Evolutionary conservation across 1,140 invertebrate species (phyloP).

Genomic region (Orussus abietinus): DNA sequence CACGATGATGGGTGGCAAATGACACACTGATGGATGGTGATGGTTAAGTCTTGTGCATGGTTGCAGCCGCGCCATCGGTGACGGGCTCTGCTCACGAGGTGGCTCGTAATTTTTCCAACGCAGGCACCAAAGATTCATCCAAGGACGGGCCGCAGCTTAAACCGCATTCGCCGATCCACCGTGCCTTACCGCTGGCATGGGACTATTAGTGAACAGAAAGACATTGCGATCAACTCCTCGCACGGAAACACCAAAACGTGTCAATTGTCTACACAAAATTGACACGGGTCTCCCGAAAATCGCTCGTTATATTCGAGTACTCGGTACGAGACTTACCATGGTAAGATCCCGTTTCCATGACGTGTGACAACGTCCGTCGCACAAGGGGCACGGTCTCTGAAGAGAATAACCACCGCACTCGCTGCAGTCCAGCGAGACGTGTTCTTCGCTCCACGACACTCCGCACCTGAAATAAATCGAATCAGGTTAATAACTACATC

Average conservation of each 20-base stretch:
- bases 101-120: slow-evolving; percentile 46
- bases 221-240: no score
- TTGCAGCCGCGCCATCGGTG: slow-evolving; percentile 23
- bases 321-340: slow-evolving; percentile 56
- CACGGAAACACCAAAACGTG: no score
- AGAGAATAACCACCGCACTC: slow-evolving; percentile 82
- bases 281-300: no score
- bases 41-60: slow-evolving; percentile 51
- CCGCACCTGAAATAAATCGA: slow-evolving; percentile 62
- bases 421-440: slow-evolving; percentile 73
- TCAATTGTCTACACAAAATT: no score
- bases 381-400: slow-evolving; percentile 70
- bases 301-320: no score
- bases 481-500: no score
- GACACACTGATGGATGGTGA: slow-evolving; percentile 35
- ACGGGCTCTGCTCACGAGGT: slow-evolving; percentile 41
- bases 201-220: slow-evolving; percentile 57
- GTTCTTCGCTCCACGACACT: slow-evolving; percentile 76
- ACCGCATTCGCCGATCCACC: slow-evolving; percentile 68
- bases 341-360: slow-evolving; percentile 75
- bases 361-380: slow-evolving; percentile 70
- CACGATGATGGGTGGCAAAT: slow-evolving; percentile 30
- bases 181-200: slow-evolving; percentile 69
- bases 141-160: slow-evolving; percentile 46
- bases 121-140: slow-evolving; percentile 44